Conservation (phyloP, 2,797 vertebrate species). For the Sparidentex hasta region DNA sequence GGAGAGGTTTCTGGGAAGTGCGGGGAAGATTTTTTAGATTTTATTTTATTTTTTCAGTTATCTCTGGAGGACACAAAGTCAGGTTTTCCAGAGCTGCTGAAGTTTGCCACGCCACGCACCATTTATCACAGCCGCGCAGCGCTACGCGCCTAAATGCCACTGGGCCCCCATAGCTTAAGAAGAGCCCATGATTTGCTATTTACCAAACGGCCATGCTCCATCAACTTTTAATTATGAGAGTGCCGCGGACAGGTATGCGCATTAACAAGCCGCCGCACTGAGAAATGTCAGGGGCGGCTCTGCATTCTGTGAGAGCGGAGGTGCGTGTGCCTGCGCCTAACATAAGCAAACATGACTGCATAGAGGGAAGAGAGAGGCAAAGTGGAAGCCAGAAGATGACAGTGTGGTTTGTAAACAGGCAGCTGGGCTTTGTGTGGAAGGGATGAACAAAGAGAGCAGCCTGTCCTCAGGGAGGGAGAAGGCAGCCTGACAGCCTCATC, state of each 20-base stretch:
- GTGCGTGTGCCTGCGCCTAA: constrained; percentile 56
- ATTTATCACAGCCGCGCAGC: constrained; percentile 46
- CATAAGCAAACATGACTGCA: constrained; percentile 73
- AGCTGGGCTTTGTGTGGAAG: constrained; percentile 84
- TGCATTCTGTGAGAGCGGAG: constrained; percentile 51
- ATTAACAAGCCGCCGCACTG: constrained; percentile 47
- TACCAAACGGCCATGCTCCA: constrained; percentile 64
- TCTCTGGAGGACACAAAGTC: constrained; percentile 54
- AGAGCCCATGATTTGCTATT: constrained; percentile 65
- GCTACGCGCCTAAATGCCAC: constrained; percentile 20
- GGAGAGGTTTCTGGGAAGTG: constrained; percentile 42
- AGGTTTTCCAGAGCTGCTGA: constrained; percentile 27
- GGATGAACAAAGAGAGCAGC: constrained; percentile 85
- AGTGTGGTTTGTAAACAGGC: constrained; percentile 86
- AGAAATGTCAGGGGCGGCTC: constrained; percentile 59
- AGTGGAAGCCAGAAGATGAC: constrained; percentile 80
- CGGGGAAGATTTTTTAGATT: constrained; percentile 23
- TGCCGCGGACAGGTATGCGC: constrained; percentile 64
- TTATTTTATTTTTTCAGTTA: not conserved
- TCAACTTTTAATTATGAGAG: constrained; percentile 77
- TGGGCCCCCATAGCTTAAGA: constrained; percentile 47
- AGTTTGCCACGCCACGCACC: constrained; percentile 51
- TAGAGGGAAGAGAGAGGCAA: constrained; percentile 69
- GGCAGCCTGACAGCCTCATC: constrained; percentile 83
- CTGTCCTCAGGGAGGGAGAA: constrained; percentile 81